Evolutionary conservation across 2,888 invertebrate genomes (phyloP), one percentile per base, ranked within the genome.

Genomic region (Vannuccia rotundouncinata): DNA sequence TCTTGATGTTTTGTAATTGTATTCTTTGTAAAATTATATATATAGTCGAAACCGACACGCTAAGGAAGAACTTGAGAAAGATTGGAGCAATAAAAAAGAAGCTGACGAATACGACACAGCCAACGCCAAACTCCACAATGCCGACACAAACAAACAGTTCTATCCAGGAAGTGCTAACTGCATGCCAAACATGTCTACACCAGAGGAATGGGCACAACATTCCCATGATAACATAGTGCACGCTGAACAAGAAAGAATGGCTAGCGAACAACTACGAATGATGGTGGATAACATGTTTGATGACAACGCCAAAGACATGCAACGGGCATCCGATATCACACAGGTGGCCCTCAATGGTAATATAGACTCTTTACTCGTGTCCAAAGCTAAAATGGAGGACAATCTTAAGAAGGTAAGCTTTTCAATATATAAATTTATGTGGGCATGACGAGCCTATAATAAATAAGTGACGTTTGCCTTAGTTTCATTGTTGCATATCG

Each of bases 11-110:
- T n/a, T n/a, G n/a, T n/a, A n/a, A n/a, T n/a, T n/a, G n/a, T n/a
- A n/a, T n/a, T n/a, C n/a, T n/a, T n/a, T n/a, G n/a, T n/a, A n/a
- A n/a, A n/a, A n/a, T n/a, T n/a, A n/a, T n/a, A n/a, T n/a, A n/a
- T n/a, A n/a, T n/a, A n/a, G n/a, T n/a, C 91, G 92, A 83, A 92
- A 94, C 85, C 92, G 93, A 85, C 91, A 93, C n/a, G 92, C 92
- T 0, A 94, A 95, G 86, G 91, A 92, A 83, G 91, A 92, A 74
- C 90, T 95, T 81, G 95, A 95, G 88, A 92, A 91, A 85, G 95
- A 95, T 86, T 95, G 94, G 94, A 94, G 94, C 84, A 94, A 95
- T 85, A 95, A 95, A 89, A 91, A 91, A 81, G 91, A 93, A 85
- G 91, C 94, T 0, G 92, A 93, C 84, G 91, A 92, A 83, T 91